Evolutionary conservation across 2,888 invertebrate species (phyloP), one percentile per base, ranked within the genome.

Genomic region (Drosophila imparisetae): DNA sequence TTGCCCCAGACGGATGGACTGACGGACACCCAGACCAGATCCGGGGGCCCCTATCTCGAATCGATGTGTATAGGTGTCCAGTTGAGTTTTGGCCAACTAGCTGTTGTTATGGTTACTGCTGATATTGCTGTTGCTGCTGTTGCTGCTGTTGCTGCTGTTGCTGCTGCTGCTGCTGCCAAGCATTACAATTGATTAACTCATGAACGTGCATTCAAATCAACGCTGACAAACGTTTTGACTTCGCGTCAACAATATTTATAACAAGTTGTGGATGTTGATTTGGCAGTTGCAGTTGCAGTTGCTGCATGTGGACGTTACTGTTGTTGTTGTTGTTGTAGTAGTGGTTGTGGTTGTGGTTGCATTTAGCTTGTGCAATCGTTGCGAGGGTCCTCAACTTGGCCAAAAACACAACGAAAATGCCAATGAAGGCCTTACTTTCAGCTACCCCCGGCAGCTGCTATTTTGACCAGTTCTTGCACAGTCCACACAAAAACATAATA

Each of bases 121-220:
- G 49, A 30, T 30, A 30, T 30, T 30, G 30, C 30, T 30, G 30
- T 30, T 30, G 29, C n/a, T 6, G 29, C 29, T 11, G 30, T 6
- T 30, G 50, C 24, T 7, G 54, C 36, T 21, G 52, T 30, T 48
- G 18, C 62, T 52, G 52, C 40, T 15, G 38, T 50, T 52, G 57
- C 21, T 34, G 6, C 29, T 30, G 53, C 27, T 48, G 15, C 27
- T 42, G 61, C 21, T 45, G 72, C 78, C 63, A 72, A 58, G 66
- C 76, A 86, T 78, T 78, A 62, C 86, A 81, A 80, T 85, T 87
- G 89, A 85, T 85, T 87, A 89, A 89, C 89, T 87, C 85, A 87
- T 85, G 82, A 85, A 89, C 85, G 81, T 80, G 85, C 77, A 87
- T 81, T 85, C 85, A 89, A 87, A 81, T 80, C 78, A 75, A 72